Conservation (phyloP, 2,113 vertebrate genomes). For the Nothocercus julius region DNA sequence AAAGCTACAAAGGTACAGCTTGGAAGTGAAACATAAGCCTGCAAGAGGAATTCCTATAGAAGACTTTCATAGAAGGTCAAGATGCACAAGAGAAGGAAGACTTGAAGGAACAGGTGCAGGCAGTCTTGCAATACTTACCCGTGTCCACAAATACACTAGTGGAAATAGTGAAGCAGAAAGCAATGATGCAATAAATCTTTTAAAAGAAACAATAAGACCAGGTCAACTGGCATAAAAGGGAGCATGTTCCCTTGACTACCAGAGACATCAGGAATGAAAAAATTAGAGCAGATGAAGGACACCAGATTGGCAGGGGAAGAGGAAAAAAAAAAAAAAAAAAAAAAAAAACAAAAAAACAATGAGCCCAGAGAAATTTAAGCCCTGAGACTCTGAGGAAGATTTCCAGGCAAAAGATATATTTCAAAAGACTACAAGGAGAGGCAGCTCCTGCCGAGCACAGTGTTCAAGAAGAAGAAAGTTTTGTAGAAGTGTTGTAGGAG, state of each 20-base stretch:
- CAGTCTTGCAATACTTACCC: slow-evolving; percentile 22
- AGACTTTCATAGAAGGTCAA: slow-evolving; percentile 49
- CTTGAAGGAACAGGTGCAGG: slow-evolving; percentile 61
- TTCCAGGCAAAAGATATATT: background rate
- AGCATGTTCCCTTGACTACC: slow-evolving; percentile 56
- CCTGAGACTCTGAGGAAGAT: background rate
- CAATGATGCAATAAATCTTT: slow-evolving; percentile 67
- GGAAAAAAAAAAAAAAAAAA: background rate
- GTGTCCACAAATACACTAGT: slow-evolving; percentile 43
- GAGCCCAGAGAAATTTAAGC: background rate
- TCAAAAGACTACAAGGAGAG: background rate
- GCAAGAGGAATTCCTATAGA: slow-evolving; percentile 43
- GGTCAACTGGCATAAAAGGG: slow-evolving; percentile 59
- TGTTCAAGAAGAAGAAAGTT: background rate
- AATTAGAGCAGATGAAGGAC: background rate
- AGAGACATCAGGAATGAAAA: slow-evolving; percentile 32
- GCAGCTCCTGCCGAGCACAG: background rate
- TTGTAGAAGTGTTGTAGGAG: no score
- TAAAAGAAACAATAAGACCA: slow-evolving; percentile 68
- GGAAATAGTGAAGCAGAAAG: slow-evolving; percentile 61
- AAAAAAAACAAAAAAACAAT: background rate
- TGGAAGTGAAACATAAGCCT: slow-evolving; percentile 57
- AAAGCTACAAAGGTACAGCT: slow-evolving; percentile 39
- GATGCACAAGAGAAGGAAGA: slow-evolving; percentile 47
- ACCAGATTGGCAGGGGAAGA: background rate